Percentiles rank a stretch among this genome's conserved stretches.
phyloP scores from a whole-genome alignment of 2,797 vertebrate species.

The Argentina silus region DNA sequence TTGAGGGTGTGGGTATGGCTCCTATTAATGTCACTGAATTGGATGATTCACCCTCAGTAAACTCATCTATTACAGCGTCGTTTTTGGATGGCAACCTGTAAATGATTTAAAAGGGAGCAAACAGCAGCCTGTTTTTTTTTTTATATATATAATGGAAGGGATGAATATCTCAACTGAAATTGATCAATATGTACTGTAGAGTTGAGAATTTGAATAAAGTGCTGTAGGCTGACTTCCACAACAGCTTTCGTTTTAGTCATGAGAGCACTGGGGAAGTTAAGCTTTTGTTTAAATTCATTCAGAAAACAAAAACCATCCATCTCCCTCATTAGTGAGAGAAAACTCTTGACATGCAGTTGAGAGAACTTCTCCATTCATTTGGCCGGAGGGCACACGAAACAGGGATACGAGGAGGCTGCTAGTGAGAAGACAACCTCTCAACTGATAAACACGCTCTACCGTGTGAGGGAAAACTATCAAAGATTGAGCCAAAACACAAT shows the following conservation, averaged over 20 bases:
- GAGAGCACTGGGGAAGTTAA: slow-evolving; percentile 66
- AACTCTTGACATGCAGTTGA: slow-evolving; percentile 73
- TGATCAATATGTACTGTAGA: slow-evolving; percentile 62
- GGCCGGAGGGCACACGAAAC: slow-evolving; percentile 64
- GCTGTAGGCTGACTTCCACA: slow-evolving; percentile 64
- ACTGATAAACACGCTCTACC: slow-evolving; percentile 25
- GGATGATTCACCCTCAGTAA: not conserved
- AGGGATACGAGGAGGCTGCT: slow-evolving; percentile 58
- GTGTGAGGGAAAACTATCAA: slow-evolving; percentile 2
- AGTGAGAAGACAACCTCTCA: slow-evolving; percentile 60
- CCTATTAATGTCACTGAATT: not conserved
- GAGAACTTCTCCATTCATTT: slow-evolving; percentile 66
- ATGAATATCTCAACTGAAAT: slow-evolving; percentile 61
- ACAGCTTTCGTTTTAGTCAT: slow-evolving; percentile 67
- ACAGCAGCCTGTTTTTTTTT: not conserved
- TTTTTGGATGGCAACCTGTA: not conserved
- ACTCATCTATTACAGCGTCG: not conserved
- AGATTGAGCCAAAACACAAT: not conserved
- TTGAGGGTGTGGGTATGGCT: too few species aligned
- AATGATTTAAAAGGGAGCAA: not conserved
- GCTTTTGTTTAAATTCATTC: slow-evolving; percentile 49
- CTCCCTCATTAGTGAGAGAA: slow-evolving; percentile 74
- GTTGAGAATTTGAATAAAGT: slow-evolving; percentile 65
- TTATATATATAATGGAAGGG: not conserved
- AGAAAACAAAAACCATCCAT: slow-evolving; percentile 75